These are phyloP conservation scores for Mylabris phalerata DNA, from an alignment of 1,140 invertebrate genomes.

Conservation along the genomic window DNA sequence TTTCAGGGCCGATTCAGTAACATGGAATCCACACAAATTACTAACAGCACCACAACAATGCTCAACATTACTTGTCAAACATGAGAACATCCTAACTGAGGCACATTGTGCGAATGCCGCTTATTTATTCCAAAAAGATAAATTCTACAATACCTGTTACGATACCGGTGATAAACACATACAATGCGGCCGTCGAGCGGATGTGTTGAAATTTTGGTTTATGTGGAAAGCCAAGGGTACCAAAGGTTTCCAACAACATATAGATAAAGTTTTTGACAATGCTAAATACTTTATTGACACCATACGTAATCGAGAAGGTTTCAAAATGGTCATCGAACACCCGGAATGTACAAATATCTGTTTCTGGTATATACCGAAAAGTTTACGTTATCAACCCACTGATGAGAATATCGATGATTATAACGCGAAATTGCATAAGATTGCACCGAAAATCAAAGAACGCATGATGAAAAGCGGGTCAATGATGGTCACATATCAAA, in stretches of 20 bases:
- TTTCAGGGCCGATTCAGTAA: conserved; percentile 79
- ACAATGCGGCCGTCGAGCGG: conserved; percentile 84
- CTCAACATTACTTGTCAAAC: conserved; percentile 72
- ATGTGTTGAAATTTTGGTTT: conserved; percentile 94
- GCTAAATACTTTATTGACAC: conserved; percentile 62
- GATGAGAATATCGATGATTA: conserved; percentile 49
- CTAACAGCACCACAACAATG: conserved; percentile 86
- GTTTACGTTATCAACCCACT: conserved; percentile 52
- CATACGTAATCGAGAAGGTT: conserved; percentile 62
- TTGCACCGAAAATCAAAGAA: conserved; percentile 90
- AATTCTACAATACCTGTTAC: conserved; percentile 81
- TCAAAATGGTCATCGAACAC: conserved; percentile 65
- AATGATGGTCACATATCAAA: conserved; percentile 94
- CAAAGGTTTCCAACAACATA: conserved; percentile 68
- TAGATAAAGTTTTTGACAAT: conserved; percentile 71
- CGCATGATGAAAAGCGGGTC: conserved; percentile 89
- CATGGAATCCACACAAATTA: conserved; percentile 92
- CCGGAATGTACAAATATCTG: conserved; percentile 92
- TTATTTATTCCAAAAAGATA: conserved; percentile 94
- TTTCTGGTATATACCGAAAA: conserved; percentile 90
- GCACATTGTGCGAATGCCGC: conserved; percentile 67
- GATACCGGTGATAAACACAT: conserved; percentile 83
- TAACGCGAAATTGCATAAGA: conserved; percentile 62
- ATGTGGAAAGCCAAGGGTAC: conserved; percentile 97
- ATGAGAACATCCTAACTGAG: conserved; percentile 58